Evolutionary conservation across 2,797 vertebrate species (phyloP).

Genomic region (Pseudochirops corinnae): DNA sequence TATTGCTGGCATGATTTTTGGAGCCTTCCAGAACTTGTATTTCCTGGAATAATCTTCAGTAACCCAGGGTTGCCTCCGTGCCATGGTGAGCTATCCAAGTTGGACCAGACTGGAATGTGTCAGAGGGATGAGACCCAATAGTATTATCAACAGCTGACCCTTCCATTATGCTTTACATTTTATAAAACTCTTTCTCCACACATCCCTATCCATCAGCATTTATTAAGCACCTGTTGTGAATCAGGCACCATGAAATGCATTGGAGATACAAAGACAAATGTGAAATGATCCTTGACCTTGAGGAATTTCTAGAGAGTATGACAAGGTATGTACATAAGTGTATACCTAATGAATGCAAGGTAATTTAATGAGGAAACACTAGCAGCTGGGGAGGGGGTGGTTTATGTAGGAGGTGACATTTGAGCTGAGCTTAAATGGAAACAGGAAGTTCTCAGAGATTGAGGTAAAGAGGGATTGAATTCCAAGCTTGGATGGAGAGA

Average conservation of each 20-base stretch:
- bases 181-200: not conserved
- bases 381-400: not conserved
- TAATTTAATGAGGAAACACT: not conserved
- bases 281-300: not conserved
- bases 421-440: not conserved
- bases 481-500: not conserved
- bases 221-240: not conserved
- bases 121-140: not conserved
- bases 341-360: not conserved
- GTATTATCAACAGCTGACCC: not conserved
- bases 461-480: not conserved
- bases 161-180: not conserved
- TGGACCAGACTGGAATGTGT: not conserved
- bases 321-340: not conserved
- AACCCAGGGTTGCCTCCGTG: not conserved
- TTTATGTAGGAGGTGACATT: not conserved
- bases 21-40: not conserved
- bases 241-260: not conserved
- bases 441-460: not conserved
- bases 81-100: not conserved
- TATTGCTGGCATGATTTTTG: not conserved
- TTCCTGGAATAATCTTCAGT: not conserved
- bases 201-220: not conserved
- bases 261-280: not conserved
- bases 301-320: not conserved